Evolutionary conservation across 2,888 invertebrate species (phyloP).

Genomic region (Diogma glabrata): DNA sequence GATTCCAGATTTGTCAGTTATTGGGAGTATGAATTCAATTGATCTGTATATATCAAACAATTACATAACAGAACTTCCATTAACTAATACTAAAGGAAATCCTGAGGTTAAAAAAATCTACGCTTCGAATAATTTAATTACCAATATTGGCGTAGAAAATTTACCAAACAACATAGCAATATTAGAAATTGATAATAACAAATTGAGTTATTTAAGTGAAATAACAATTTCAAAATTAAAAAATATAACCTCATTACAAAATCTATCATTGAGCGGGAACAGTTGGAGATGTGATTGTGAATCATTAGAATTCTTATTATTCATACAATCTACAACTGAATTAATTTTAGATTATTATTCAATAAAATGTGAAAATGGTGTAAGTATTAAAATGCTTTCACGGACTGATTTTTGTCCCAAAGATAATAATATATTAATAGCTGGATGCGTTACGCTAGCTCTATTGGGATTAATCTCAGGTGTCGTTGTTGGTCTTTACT

Average conservation of each 20-base stretch:
- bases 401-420: conserved; percentile 38
- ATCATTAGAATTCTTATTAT: conserved; percentile 45
- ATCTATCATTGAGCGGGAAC: conserved; percentile 49
- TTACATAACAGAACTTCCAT: conserved; percentile 31
- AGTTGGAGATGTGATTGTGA: conserved; percentile 58
- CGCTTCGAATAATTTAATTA: conserved; percentile 40
- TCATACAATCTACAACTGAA: conserved; percentile 38
- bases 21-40: conserved; percentile 26
- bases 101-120: conserved; percentile 39
- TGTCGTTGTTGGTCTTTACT: conserved; percentile 40
- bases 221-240: conserved; percentile 36
- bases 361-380: conserved; percentile 27
- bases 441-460: conserved; percentile 33
- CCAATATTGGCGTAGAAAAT: conserved; percentile 30
- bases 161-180: conserved; percentile 38
- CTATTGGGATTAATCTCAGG: conserved; percentile 39
- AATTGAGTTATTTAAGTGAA: conserved; percentile 38
- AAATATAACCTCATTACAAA: conserved; percentile 36
- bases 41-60: conserved; percentile 40
- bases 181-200: conserved; percentile 46
- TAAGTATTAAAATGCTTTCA: conserved; percentile 20
- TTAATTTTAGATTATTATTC: conserved; percentile 27
- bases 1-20: conserved; percentile 36
- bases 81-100: conserved; percentile 33
- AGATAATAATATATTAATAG: conserved; percentile 29